Conservation (phyloP, 2,113 vertebrate species). For the Strix uralensis region DNA sequence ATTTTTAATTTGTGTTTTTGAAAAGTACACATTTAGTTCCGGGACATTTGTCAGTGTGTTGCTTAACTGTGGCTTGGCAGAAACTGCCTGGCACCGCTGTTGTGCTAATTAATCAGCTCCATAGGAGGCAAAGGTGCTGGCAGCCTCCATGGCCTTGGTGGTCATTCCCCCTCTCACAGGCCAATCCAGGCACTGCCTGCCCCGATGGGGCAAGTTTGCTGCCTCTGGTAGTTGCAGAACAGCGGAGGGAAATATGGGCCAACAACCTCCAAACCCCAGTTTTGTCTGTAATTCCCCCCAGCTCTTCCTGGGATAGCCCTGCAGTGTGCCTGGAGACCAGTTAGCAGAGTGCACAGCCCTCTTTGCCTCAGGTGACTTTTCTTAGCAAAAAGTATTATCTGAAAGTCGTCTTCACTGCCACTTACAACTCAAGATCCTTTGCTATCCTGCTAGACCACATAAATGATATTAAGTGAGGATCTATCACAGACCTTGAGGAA, state of each 20-base stretch:
- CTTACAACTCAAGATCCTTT: background rate
- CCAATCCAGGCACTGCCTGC: background rate
- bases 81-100: background rate
- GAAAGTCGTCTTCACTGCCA: fast-evolving
- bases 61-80: background rate
- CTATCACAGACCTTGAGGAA: background rate
- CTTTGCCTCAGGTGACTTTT: background rate
- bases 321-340: background rate
- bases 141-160: background rate
- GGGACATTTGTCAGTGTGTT: background rate
- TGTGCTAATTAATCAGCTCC: background rate
- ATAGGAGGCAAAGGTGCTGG: background rate
- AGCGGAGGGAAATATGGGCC: background rate
- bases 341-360: background rate
- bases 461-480: background rate
- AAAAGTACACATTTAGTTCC: background rate
- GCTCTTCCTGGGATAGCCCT: background rate
- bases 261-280: background rate
- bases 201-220: fast-evolving
- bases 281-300: background rate
- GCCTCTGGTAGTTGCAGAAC: background rate
- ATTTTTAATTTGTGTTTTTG: conserved; percentile 9
- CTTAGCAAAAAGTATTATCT: background rate
- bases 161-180: fast-evolving
- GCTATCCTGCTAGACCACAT: background rate